Base-by-base conservation (phyloP, 2,888 invertebrate species). In the Cheiracanthium punctorium region DNA sequence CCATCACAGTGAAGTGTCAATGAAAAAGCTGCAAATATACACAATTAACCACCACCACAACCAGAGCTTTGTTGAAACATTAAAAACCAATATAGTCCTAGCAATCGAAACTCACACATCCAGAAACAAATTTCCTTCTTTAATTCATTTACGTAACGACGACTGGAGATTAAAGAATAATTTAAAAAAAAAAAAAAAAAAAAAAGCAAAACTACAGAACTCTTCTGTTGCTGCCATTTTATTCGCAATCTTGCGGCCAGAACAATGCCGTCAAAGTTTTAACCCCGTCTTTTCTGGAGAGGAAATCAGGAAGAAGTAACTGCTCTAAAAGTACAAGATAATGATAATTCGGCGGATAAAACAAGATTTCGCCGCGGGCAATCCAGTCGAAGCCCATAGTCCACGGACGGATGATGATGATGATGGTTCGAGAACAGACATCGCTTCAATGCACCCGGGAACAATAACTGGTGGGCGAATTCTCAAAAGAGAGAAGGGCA, bases 361-460 rank as follows among this genome's bases (percentile, higher is more conserved):
- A 73, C 67, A 85, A n/a, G n/a, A n/a, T 72, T 79, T 79, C 41
- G 72, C 69, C 52, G 58, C 24, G 20, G 48, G 43, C 72, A 14
- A 33, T 24, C 24, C 24, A 58, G 24, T 24, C 1, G 24, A 24
- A 58, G 58, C 24, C 58, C 58, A 58, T 58, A 58, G 58, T 58
- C 58, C 58, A 58, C 58, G 58, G 58, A 58, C 58, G 48, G 30
- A 29, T 24, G 48, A 17, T 48, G 48, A 24, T 29, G 48, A 17
- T 48, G 48, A 24, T 29, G 48, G 29, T 12, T n/a, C 48, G 37
- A 20, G 28, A 84, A 69, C 52, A 48, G 74, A 79, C 41, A 43
- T 32, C 84, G 84, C 79, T 85, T 79, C 73, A 79, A 48, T 85
- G 84, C 58, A 33, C 69, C n/a, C 37, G 28, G 74, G 41, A n/a